A percentile compares a stretch with the other conserved stretches of the same genome.
phyloP scores from a whole-genome alignment of 2,888 invertebrate species.

The Baccha elongata region DNA sequence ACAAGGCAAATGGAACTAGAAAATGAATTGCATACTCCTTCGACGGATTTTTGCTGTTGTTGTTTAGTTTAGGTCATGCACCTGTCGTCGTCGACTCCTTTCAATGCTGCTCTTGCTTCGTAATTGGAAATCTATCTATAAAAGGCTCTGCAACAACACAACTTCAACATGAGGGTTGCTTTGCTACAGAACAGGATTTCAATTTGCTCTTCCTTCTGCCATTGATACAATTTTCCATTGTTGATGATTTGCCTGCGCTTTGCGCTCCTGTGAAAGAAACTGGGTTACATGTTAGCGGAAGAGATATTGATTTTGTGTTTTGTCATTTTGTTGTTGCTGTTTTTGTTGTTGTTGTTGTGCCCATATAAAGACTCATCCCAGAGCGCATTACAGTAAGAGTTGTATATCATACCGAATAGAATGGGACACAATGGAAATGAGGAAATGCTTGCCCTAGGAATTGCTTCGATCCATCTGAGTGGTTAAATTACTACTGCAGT shows the following conservation, averaged over 20 bases:
- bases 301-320: constrained; percentile 66
- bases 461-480: constrained; percentile 63
- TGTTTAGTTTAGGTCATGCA: constrained; percentile 49
- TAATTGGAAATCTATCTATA: constrained; percentile 72
- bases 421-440: constrained; percentile 44
- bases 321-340: constrained; percentile 50
- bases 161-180: constrained; percentile 8
- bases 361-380: no score
- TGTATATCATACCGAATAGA: constrained; percentile 24
- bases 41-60: constrained; percentile 7
- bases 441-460: neutral
- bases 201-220: constrained; percentile 67
- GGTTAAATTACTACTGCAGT: constrained; percentile 66
- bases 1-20: constrained; percentile 58
- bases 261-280: constrained; percentile 45
- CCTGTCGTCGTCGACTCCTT: constrained; percentile 43
- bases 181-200: constrained; percentile 56
- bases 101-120: constrained; percentile 38
- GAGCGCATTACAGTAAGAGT: constrained; percentile 33
- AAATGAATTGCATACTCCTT: constrained; percentile 58
- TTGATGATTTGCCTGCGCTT: constrained; percentile 53
- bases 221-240: constrained; percentile 70
- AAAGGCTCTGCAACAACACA: constrained; percentile 26
- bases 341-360: neutral
- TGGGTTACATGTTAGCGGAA: constrained; percentile 65